Conservation (phyloP, 1,140 invertebrate species). For the Mycetomoellerius zeteki region DNA sequence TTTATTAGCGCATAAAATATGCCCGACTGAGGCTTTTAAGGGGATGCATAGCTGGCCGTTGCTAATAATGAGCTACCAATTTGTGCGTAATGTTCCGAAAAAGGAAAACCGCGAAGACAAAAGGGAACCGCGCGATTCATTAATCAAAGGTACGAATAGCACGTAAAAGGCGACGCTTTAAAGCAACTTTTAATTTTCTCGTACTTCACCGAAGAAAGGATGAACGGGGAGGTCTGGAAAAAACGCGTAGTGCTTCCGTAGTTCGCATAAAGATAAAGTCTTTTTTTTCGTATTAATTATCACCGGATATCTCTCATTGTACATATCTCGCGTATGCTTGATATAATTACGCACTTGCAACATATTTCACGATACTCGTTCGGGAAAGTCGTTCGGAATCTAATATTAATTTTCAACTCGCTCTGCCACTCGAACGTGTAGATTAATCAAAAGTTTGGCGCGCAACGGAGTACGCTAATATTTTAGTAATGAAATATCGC, state of each 20-base stretch:
- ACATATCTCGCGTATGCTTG: background rate
- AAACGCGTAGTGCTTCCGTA: background rate
- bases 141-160: slow-evolving; percentile 38
- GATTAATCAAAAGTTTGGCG: slow-evolving; percentile 54
- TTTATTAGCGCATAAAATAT: slow-evolving; percentile 49
- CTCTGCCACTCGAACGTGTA: background rate
- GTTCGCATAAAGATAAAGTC: background rate
- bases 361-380: slow-evolving; percentile 12
- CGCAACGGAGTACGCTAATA: slow-evolving; percentile 29
- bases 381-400: slow-evolving; percentile 25
- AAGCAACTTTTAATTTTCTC: slow-evolving; percentile 51
- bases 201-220: background rate
- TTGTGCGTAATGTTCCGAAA: slow-evolving; percentile 17
- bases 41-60: background rate
- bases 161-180: slow-evolving; percentile 1
- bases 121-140: slow-evolving; percentile 27
- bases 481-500: slow-evolving; percentile 60
- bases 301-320: background rate
- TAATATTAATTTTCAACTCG: slow-evolving; percentile 57
- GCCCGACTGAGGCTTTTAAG: background rate
- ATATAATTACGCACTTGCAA: slow-evolving; percentile 21
- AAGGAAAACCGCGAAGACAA: background rate
- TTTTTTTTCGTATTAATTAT: slow-evolving; percentile 31
- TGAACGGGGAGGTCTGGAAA: background rate
- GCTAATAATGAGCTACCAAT: slow-evolving; percentile 43